Evolutionary conservation across 2,113 vertebrate genomes (phyloP).

Genomic region (Dendropsophus ebraccatus): DNA sequence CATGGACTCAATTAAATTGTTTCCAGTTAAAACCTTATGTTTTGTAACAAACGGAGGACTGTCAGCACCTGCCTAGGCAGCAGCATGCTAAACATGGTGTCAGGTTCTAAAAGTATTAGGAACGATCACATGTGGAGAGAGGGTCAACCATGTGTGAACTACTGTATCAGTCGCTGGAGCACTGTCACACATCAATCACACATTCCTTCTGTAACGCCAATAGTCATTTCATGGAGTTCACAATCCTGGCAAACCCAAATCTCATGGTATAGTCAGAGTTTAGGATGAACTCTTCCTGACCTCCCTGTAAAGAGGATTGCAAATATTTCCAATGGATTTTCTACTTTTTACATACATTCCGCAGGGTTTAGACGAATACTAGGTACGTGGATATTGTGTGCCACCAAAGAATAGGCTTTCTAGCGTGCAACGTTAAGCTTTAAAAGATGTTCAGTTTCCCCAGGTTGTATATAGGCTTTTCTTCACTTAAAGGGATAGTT

Average conservation of each 20-base stretch:
- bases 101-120: too few species aligned
- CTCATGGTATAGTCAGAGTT: neutral
- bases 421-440: neutral
- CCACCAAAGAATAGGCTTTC: neutral
- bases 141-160: neutral
- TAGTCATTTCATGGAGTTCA: too few species aligned
- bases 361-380: neutral
- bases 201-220: neutral
- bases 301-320: neutral
- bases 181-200: neutral
- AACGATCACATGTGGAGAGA: too few species aligned
- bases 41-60: conserved; percentile 32
- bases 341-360: conserved; percentile 9
- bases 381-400: neutral
- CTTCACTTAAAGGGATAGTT: too few species aligned
- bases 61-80: neutral
- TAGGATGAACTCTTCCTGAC: neutral
- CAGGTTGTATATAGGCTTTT: too few species aligned
- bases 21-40: conserved; percentile 12
- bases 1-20: conserved; percentile 3
- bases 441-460: too few species aligned
- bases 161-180: neutral
- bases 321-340: conserved; percentile 20
- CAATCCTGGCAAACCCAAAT: neutral
- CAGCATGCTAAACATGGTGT: neutral